phyloP scores from a whole-genome alignment of 2,888 invertebrate species.

The Platerodrilus igneus region DNA sequence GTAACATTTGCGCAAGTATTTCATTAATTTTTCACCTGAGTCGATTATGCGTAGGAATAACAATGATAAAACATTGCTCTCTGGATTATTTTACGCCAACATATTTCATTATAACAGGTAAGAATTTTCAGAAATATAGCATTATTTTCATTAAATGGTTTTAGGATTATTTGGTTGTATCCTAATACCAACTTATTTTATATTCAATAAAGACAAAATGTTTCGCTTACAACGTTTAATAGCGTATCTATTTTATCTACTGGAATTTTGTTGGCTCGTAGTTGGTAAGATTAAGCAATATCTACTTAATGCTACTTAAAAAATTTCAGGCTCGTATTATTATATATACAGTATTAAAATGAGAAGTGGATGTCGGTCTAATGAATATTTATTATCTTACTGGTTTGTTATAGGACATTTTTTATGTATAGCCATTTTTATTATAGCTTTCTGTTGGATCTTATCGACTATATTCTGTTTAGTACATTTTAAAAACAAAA shows the following conservation, averaged over 20 bases:
- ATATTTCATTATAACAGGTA: slow-evolving; percentile 17
- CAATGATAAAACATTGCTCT: slow-evolving; percentile 7
- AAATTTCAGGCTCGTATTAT: slow-evolving; percentile 14
- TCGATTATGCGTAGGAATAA: slow-evolving; percentile 3
- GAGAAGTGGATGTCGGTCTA: slow-evolving; percentile 5
- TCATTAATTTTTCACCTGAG: slow-evolving; percentile 9
- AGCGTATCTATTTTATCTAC: slow-evolving; percentile 11
- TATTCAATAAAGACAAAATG: not conserved
- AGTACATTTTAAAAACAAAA: slow-evolving; percentile 18
- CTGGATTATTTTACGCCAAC: slow-evolving; percentile 13
- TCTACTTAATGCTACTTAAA: not conserved
- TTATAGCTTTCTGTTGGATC: slow-evolving; percentile 12
- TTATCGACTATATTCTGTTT: slow-evolving; percentile 12
- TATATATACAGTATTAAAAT: slow-evolving; percentile 4
- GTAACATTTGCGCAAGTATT: slow-evolving; percentile 5
- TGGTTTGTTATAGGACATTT: slow-evolving; percentile 12
- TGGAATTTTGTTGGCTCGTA: slow-evolving; percentile 12
- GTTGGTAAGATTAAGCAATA: no score
- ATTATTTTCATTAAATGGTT: slow-evolving; percentile 4
- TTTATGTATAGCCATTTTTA: slow-evolving; percentile 7
- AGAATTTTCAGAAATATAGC: not conserved
- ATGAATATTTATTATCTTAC: slow-evolving; percentile 6
- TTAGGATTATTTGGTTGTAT: slow-evolving; percentile 11
- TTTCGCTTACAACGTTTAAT: slow-evolving; percentile 3
- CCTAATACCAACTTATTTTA: slow-evolving; percentile 4